phyloP scores from a whole-genome alignment of 2,797 vertebrate genomes.

The Phoxinus dragarum region DNA sequence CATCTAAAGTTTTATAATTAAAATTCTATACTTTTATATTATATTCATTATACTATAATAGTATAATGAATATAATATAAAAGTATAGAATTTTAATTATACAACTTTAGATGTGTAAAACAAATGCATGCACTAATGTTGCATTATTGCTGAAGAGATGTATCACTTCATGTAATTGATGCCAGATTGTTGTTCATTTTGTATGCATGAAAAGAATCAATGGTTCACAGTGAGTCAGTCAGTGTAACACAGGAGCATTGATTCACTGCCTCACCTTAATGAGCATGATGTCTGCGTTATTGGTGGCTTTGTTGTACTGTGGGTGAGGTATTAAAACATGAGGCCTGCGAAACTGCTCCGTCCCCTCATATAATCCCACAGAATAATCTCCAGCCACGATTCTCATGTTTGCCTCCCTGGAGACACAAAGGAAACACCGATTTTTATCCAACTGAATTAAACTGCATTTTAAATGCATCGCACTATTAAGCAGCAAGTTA shows the following conservation, averaged over 20 bases:
- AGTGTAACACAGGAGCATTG: conserved; percentile 15
- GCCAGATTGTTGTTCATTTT: conserved; percentile 8
- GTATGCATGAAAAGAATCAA: conserved; percentile 30
- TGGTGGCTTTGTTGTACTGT: conserved; percentile 70
- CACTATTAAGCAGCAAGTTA: too few relatives aligned
- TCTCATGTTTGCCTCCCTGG: conserved; percentile 75
- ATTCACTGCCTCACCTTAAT: conserved; percentile 72
- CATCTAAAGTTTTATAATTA: background rate
- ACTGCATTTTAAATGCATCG: too few relatives aligned
- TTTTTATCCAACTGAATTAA: background rate
- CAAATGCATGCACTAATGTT: background rate
- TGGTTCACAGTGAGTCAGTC: conserved; percentile 1
- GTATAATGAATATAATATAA: background rate
- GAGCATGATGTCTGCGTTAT: conserved; percentile 85
- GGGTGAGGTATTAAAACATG: conserved; percentile 79
- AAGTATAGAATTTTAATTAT: background rate
- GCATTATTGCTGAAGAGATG: too few relatives aligned
- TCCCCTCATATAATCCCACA: conserved; percentile 80
- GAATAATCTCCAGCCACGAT: conserved; percentile 83
- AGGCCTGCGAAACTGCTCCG: conserved; percentile 80
- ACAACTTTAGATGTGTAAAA: background rate
- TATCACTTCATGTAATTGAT: conserved; percentile 2
- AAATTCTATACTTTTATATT: background rate
- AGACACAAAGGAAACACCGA: conserved; percentile 14
- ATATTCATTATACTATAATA: background rate